Conservation (phyloP, 2,113 vertebrate genomes). For the Strix aluco region DNA sequence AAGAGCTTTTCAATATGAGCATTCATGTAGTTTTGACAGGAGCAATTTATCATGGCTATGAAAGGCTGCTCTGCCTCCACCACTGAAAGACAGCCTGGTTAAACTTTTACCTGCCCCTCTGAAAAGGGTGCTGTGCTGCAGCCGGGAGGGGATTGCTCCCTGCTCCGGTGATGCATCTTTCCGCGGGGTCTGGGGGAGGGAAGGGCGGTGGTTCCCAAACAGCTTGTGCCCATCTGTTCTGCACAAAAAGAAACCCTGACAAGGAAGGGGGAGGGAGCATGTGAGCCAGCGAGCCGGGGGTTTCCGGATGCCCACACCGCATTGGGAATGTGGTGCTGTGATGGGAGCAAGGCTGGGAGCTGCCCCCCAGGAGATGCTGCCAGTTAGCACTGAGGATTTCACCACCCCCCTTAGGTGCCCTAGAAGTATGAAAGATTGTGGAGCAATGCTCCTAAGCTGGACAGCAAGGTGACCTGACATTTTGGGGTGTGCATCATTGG, state of each 20-base stretch:
- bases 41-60: conserved; percentile 79
- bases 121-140: conserved; percentile 65
- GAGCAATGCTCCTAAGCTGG: not conserved
- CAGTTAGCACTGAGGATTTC: not conserved
- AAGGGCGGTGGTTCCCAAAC: conserved; percentile 25
- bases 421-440: accelerated
- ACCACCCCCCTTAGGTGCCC: not conserved
- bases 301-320: not conserved
- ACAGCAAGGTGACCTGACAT: not conserved
- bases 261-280: conserved; percentile 32
- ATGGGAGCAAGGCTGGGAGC: not conserved
- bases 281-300: not conserved
- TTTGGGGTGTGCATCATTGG: not conserved
- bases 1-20: conserved; percentile 83
- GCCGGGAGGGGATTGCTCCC: conserved; percentile 70
- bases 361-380: not conserved
- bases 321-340: not conserved
- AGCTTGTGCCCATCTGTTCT: conserved; percentile 78
- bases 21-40: conserved; percentile 80
- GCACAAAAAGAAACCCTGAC: conserved; percentile 58
- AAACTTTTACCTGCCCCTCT: conserved; percentile 92
- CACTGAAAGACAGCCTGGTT: conserved; percentile 83
- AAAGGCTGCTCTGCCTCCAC: conserved; percentile 74
- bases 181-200: not conserved
- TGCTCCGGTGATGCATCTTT: conserved; percentile 50